Conservation (phyloP, 2,888 invertebrate genomes). For the Pogonocherus hispidulus region DNA sequence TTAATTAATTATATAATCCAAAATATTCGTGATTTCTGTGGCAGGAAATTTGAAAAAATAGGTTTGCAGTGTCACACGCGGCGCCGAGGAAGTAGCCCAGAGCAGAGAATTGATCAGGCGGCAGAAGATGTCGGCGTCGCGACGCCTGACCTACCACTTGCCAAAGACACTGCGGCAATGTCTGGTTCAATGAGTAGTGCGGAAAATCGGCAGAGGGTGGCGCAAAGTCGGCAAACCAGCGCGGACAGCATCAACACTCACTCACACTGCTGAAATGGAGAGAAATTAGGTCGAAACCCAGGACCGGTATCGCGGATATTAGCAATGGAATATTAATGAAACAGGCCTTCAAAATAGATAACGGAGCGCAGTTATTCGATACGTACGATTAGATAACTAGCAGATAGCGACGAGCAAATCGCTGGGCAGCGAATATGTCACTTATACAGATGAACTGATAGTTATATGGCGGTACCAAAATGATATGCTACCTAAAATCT, state of each 20-base stretch:
- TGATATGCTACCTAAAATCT: too few relatives aligned
- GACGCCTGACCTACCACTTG: slow-evolving; percentile 58
- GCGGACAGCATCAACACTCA: slow-evolving; percentile 7
- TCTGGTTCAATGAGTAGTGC: slow-evolving; percentile 45
- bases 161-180: slow-evolving; percentile 54
- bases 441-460: too few relatives aligned
- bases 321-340: slow-evolving; percentile 12
- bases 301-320: slow-evolving; percentile 6
- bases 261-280: not conserved
- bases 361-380: not conserved
- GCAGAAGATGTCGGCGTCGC: slow-evolving; percentile 48
- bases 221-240: slow-evolving; percentile 42
- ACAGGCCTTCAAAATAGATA: slow-evolving; percentile 2
- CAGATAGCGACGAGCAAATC: too few relatives aligned
- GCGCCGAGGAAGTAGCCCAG: slow-evolving; percentile 22
- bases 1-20: too few relatives aligned
- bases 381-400: too few relatives aligned
- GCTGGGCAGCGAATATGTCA: too few relatives aligned
- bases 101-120: slow-evolving; percentile 45
- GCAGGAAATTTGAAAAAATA: not conserved
- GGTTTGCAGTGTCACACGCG: slow-evolving; percentile 15
- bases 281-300: slow-evolving; percentile 37
- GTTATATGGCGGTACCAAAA: too few relatives aligned
- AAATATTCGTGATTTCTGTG: too few relatives aligned
- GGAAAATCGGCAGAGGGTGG: slow-evolving; percentile 37